These are phyloP conservation scores for Neostethus bicornis DNA, from an alignment of 2,797 vertebrate species.

Conservation along the genomic window DNA sequence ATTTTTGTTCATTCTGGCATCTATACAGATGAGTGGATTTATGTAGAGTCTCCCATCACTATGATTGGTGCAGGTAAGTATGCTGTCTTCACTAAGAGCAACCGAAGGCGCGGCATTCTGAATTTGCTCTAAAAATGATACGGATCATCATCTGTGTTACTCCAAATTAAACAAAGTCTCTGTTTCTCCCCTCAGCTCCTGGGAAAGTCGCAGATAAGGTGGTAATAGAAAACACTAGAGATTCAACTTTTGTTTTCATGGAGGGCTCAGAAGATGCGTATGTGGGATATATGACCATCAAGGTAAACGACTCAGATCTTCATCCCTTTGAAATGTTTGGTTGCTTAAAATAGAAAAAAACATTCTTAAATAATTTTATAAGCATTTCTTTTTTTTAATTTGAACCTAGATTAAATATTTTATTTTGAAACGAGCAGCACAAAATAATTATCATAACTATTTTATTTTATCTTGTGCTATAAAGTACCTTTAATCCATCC, in stretches of 20 bases:
- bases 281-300: slow-evolving; percentile 99
- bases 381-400: background rate
- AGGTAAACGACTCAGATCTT: slow-evolving; percentile 86
- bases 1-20: slow-evolving; percentile 99
- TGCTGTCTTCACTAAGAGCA: background rate
- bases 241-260: slow-evolving; percentile 99
- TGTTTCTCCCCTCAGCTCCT: slow-evolving; percentile 81
- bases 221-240: slow-evolving; percentile 99
- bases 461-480: background rate
- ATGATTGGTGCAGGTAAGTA: slow-evolving; percentile 97
- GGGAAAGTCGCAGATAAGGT: slow-evolving; percentile 99
- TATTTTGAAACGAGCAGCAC: background rate
- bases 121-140: slow-evolving; percentile 1
- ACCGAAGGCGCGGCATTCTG: slow-evolving; percentile 16
- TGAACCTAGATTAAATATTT: background rate
- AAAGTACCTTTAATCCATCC: background rate
- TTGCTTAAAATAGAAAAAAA: no score
- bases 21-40: slow-evolving; percentile 99
- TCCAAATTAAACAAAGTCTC: slow-evolving; percentile 8
- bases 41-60: slow-evolving; percentile 99
- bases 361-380: no score
- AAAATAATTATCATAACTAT: no score
- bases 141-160: background rate
- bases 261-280: slow-evolving; percentile 99
- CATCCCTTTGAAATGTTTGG: no score